phyloP scores from a whole-genome alignment of 2,113 vertebrate species.

The Salvator merianae region DNA sequence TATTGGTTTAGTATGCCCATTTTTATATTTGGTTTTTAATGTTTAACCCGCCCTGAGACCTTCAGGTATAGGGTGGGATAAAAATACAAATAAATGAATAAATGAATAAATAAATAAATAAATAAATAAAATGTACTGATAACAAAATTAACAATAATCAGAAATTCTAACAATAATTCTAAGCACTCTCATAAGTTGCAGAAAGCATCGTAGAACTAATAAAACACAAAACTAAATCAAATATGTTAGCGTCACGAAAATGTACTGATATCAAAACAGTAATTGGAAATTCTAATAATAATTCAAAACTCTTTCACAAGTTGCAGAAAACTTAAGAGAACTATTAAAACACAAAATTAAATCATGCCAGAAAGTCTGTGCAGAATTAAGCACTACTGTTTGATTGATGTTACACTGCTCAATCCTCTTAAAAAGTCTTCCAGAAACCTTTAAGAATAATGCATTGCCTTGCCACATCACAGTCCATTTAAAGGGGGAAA shows the following conservation, averaged over 20 bases:
- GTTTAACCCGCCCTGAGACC: too few relatives aligned
- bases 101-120: too few relatives aligned
- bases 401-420: slow-evolving; percentile 65
- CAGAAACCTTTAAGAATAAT: slow-evolving; percentile 66
- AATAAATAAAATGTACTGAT: slow-evolving; percentile 67
- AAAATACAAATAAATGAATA: too few relatives aligned
- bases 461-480: slow-evolving; percentile 68
- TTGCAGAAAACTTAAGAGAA: slow-evolving; percentile 78
- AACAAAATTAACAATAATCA: slow-evolving; percentile 53
- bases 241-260: slow-evolving; percentile 75
- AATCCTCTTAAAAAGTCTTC: slow-evolving; percentile 68
- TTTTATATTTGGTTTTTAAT: too few relatives aligned
- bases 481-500: slow-evolving; percentile 72
- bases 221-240: too few relatives aligned
- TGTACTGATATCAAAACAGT: slow-evolving; percentile 60
- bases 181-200: too few relatives aligned
- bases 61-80: too few relatives aligned
- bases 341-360: slow-evolving; percentile 72
- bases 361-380: slow-evolving; percentile 42
- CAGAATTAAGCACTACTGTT: slow-evolving; percentile 65
- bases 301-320: slow-evolving; percentile 78
- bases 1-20: too few relatives aligned
- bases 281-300: slow-evolving; percentile 58
- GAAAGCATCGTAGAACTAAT: too few relatives aligned
- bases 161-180: too few relatives aligned